Conservation (phyloP, 2,797 vertebrate genomes). For the Perodicticus potto region DNA sequence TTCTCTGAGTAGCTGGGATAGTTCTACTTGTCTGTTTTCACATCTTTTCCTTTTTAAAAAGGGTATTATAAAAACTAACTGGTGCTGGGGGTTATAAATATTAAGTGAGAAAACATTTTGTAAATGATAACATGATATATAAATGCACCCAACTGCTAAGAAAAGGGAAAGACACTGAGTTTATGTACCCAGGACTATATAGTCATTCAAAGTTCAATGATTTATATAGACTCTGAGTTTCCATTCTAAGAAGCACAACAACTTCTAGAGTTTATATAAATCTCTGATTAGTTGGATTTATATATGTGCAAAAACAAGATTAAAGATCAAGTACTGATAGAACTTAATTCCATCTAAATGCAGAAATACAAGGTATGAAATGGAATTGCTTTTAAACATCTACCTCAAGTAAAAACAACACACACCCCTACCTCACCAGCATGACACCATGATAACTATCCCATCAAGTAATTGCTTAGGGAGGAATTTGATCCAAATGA, state of each 20-base stretch:
- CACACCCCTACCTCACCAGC: background rate
- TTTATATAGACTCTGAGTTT: background rate
- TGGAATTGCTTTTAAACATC: background rate
- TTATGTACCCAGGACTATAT: background rate
- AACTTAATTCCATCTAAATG: conserved; percentile 14
- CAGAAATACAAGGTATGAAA: background rate
- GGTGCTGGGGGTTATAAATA: background rate
- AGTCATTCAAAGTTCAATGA: background rate
- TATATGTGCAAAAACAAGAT: background rate
- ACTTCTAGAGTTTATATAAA: background rate
- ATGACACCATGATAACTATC: no score
- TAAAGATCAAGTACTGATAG: background rate
- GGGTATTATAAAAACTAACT: background rate
- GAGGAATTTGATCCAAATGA: conserved; percentile 36
- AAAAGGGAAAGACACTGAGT: background rate
- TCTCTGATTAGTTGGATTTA: conserved; percentile 12
- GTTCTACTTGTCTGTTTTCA: background rate
- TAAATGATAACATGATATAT: background rate
- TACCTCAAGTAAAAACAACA: background rate
- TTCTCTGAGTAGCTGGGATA: background rate
- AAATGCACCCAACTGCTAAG: background rate
- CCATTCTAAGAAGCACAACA: background rate
- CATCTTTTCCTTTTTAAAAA: conserved; percentile 47
- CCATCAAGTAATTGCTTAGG: background rate
- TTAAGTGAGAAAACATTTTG: conserved; percentile 15